Base-by-base conservation (phyloP, 1,140 invertebrate genomes). In the Ostrea denselamellosa region DNA sequence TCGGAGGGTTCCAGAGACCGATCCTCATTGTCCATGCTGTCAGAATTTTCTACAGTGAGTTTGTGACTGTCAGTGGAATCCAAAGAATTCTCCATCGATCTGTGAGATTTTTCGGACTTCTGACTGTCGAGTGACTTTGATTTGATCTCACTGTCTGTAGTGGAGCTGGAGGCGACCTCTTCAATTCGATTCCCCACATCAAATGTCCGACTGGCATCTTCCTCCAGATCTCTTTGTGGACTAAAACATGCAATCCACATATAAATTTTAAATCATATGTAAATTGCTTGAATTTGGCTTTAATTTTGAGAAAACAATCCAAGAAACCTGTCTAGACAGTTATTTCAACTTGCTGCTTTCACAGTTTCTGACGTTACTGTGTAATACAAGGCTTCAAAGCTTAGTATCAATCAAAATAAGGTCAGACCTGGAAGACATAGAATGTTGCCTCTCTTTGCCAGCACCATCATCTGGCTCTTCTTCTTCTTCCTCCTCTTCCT, bases 401-500 rank as follows among this genome's bases (percentile, higher is more conserved):
- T 44, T 44, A 2, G 34, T 44, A 44, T 44, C 34, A 44, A 44
- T 58, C 17, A 19, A 34, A 4, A 8, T 34, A 34, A 9, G 12
- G 25, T 3, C 68, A 28, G 25, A 77, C 68, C 68, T 77, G 25
- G 22, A 77, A 14, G 68, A 77, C 25, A 25, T 28, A 4, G 68
- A 77, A 25, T 77, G 68, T 77, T 77, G 68, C 14, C 68, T 77
- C 25, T 25, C 68, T 77, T 44, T 71, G n/a, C 85, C 25, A 28
- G 25, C 12, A 0, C 8, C 14, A 12, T 77, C 68, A 9, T 77
- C 68, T 12, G 68, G 28, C 12, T 87, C 86, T 1, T 87, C 87
- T 71, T 90, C 90, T 9, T 90, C 87, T 62, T 90, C 90, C 12
- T 89, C 89, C 22, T 92, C 92, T 14, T 90, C 84, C 22, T 96